Evolutionary conservation across 2,113 vertebrate species (phyloP).

Genomic region (Catharus bicknelli): DNA sequence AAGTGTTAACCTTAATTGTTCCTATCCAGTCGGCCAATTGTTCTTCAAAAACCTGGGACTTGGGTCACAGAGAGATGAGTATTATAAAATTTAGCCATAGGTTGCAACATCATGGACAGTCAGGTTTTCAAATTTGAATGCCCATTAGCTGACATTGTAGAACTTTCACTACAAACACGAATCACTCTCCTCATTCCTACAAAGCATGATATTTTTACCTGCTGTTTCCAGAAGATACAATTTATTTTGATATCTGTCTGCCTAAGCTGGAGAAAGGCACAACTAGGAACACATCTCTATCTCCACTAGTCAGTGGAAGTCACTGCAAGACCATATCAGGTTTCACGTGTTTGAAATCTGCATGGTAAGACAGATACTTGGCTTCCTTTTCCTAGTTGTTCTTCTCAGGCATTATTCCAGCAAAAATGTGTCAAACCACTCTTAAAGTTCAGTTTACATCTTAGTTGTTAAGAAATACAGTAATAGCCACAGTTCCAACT

Average conservation of each 20-base stretch:
- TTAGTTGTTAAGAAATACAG: neutral
- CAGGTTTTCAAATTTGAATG: neutral
- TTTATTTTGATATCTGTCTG: neutral
- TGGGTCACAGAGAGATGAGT: neutral
- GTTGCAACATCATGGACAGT: neutral
- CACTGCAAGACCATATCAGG: neutral
- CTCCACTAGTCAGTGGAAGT: neutral
- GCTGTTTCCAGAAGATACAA: neutral
- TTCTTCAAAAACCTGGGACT: neutral
- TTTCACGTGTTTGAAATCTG: neutral
- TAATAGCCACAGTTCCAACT: neutral
- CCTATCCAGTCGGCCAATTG: neutral
- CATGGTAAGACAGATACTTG: fast-evolving
- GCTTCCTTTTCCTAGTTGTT: neutral
- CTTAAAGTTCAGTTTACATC: neutral
- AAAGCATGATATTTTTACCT: neutral
- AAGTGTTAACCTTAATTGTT: neutral
- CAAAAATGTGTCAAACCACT: fast-evolving
- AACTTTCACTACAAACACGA: neutral
- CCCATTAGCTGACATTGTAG: neutral
- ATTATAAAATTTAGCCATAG: neutral
- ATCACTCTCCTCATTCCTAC: neutral
- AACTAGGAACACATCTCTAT: neutral
- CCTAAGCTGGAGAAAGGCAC: neutral
- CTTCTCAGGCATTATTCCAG: neutral